Evolutionary conservation across 2,797 vertebrate genomes (phyloP).

Genomic region (Astyanax mexicanus): DNA sequence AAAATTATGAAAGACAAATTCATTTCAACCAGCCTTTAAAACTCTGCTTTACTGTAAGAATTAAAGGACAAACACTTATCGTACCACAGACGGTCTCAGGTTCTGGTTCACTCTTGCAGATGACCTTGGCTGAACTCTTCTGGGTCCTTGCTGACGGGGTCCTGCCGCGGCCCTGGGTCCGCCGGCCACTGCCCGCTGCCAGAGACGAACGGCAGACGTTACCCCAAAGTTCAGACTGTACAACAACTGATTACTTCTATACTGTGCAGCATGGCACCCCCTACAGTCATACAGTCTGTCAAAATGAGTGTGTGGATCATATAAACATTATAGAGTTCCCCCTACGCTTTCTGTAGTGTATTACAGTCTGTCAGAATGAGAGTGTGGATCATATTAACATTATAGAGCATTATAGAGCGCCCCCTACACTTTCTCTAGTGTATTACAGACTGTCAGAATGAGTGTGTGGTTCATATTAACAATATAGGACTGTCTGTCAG

Average conservation of each 20-base stretch:
- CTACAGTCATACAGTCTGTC: too few species aligned
- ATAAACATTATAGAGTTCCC: too few species aligned
- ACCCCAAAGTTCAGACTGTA: too few species aligned
- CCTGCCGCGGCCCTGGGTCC: conserved; percentile 69
- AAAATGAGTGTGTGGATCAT: too few species aligned
- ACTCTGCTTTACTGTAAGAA: neutral
- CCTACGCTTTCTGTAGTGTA: too few species aligned
- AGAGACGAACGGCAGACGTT: conserved; percentile 24
- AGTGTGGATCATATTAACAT: too few species aligned
- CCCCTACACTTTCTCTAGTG: neutral
- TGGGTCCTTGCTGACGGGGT: conserved; percentile 60
- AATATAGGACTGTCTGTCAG: too few species aligned
- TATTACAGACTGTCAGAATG: neutral
- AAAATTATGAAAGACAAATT: neutral
- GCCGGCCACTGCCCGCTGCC: conserved; percentile 63
- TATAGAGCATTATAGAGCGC: too few species aligned
- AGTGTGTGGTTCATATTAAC: neutral
- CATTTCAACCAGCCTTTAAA: too few species aligned
- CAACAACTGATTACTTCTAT: too few species aligned
- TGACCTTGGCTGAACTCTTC: conserved; percentile 70
- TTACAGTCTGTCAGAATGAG: too few species aligned
- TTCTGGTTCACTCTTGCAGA: conserved; percentile 92
- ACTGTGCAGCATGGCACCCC: too few species aligned
- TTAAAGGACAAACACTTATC: neutral
- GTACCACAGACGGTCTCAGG: conserved; percentile 76